phyloP scores from a whole-genome alignment of 30 jellyfish, hydroid and myxozoan genomes.

The Sanderia malayensis region DNA sequence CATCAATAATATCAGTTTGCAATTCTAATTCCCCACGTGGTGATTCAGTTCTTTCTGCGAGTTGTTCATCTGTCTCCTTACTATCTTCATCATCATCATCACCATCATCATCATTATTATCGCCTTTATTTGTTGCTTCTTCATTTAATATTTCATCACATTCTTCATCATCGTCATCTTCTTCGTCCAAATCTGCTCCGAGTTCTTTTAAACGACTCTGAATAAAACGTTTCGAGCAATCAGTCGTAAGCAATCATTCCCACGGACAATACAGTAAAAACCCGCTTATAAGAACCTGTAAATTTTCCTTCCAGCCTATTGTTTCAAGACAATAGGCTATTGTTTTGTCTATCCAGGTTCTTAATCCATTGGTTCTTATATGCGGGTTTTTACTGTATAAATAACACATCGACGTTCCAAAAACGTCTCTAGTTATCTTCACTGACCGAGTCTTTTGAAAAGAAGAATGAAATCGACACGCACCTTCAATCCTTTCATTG shows the following conservation, averaged over 20 bases:
- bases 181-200: conserved; percentile 56
- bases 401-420: background rate
- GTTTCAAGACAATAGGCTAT: too few species aligned
- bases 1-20: background rate
- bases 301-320: too few species aligned
- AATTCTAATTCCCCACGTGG: conserved; percentile 50
- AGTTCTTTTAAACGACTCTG: conserved; percentile 64
- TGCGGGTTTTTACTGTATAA: too few species aligned
- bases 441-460: background rate
- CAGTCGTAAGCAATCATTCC: background rate
- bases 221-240: background rate
- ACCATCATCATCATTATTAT: background rate
- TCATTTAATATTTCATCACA: conserved; percentile 37
- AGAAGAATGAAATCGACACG: too few species aligned
- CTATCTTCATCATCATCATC: background rate
- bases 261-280: too few species aligned
- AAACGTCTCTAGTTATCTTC: background rate
- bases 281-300: too few species aligned
- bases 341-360: too few species aligned
- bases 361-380: too few species aligned
- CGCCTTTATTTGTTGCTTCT: conserved; percentile 8
- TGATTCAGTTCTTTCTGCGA: conserved; percentile 18
- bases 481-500: conserved; percentile 67
- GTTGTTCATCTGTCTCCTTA: conserved; percentile 11
- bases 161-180: conserved; percentile 65